Base-by-base conservation (phyloP, 1,140 invertebrate genomes). In the Drosophila jambulina region DNA sequence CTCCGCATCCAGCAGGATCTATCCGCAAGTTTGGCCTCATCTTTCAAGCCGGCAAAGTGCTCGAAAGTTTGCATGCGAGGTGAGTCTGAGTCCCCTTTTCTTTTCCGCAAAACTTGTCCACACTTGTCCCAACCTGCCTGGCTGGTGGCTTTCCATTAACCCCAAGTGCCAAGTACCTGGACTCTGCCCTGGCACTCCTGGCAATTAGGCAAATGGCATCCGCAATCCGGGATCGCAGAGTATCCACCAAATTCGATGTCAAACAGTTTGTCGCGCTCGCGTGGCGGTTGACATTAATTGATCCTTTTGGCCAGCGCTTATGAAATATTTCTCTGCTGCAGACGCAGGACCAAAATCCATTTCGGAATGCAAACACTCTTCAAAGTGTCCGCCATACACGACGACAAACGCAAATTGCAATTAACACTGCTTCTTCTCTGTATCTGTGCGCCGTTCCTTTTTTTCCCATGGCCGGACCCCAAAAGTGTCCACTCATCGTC, bases 401-500 rank as follows among this genome's bases (percentile, higher is more conserved):
- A 71, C 62, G 61, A 53, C 34, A 53, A 83, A 72, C 61, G 46
- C 62, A 83, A 88, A 87, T 88, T 87, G 84, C 84, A 83, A 87
- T 87, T 85, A 86, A 79, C 80, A 54, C 57, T 72, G 72, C 43
- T 76, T 76, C 53, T 65, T 54, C 32, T 46, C 54, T 27, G 54
- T 40, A 32, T 29, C 34, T 38, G 53, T 56, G 34, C 38, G 53
- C 27, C 36, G n/a, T 51, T 42, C 51, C 21, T 34, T 40, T 45
- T 51, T 57, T 53, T 38, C n/a, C 40, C 32, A 13, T 67, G 59
- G 43, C 56, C 59, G 64, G 43, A 25, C 69, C 51, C 40, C 46
- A 64, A 83, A 83, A 80, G 84, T 88, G 83, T 82, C 69, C 80
- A 84, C 69, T 87, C 84, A 90, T 84, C 81, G 85, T 81, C 80